These are phyloP conservation scores for Anthonomus grandis DNA, from an alignment of 1,140 invertebrate genomes.

Conservation along the genomic window DNA sequence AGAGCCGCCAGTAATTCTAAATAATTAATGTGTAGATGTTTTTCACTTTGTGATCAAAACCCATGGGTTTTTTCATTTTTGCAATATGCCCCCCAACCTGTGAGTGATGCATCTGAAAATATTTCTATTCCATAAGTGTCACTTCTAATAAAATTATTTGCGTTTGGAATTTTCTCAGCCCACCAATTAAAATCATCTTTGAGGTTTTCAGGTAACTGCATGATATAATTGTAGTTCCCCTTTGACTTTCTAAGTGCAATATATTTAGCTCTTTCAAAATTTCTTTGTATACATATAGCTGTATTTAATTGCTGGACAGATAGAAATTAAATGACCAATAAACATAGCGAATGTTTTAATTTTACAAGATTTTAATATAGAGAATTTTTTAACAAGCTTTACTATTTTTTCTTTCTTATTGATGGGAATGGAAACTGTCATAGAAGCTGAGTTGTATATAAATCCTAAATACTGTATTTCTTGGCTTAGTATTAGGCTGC, in stretches of 20 bases:
- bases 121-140: too few species aligned
- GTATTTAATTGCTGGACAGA: constrained; percentile 33
- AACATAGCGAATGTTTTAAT: constrained; percentile 34
- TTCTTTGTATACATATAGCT: constrained; percentile 32
- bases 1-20: constrained; percentile 28
- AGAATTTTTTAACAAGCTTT: constrained; percentile 10
- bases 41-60: too few species aligned
- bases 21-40: too few species aligned
- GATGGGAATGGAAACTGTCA: constrained; percentile 27
- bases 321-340: constrained; percentile 27
- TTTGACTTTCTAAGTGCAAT: background rate
- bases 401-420: constrained; percentile 20
- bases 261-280: constrained; percentile 34
- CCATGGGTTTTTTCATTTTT: too few species aligned
- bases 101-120: too few species aligned
- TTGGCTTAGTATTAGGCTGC: too few species aligned
- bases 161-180: too few species aligned
- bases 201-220: constrained; percentile 7
- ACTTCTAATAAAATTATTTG: too few species aligned
- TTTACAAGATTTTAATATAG: constrained; percentile 22
- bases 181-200: constrained; percentile 37
- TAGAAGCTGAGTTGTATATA: constrained; percentile 25
- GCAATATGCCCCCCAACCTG: constrained; percentile 42
- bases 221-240: constrained; percentile 8
- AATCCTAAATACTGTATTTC: constrained; percentile 32